Base-by-base conservation (phyloP, 1,140 invertebrate species). In the Ips typographus region DNA sequence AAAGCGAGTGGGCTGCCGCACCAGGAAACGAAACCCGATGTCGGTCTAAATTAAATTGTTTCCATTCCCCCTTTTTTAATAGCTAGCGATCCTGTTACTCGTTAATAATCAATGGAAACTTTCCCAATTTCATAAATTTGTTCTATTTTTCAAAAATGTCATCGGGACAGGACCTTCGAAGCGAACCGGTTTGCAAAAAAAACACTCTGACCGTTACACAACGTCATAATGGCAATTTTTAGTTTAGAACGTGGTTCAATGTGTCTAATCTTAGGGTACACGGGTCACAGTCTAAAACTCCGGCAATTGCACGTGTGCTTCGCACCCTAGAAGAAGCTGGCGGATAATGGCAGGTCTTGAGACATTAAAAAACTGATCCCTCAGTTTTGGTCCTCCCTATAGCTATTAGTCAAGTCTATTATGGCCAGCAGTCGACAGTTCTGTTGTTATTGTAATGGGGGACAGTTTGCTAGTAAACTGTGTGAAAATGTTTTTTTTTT, bases 21-120 rank as follows among this genome's bases (percentile, higher is more conserved):
- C 59, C 67, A 62, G 67, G 67, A 68, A 68, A 62, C 55, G 59
- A 68, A 68, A 68, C 53, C 37, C 40, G 67, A 68, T 62, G 62
- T 63, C 44, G 40, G 67, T 22, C 52, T 43, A 62, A 68, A 68
- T 68, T 55, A 68, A 68, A 60, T 44, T 68, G 47, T 62, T 68
- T 56, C 62, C 51, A 51, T 60, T 68, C 49, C 56, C 6, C 3
- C 44, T 49, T 36, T 8, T 37, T 8, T 62, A 68, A 68, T 68
- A 51, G 59, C 49, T 68, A 62, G 44, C 44, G 7, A 22, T 22
- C 3, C 22, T 22, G 6, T 49, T 3, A 49, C 6, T 8, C 7
- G 44, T 49, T 22, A 49, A 8, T 2, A 8, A 8, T 49, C 22
- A 8, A 49, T 8, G 1, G 6, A 1, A 49, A 1, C 3, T 8